Evolutionary conservation across 2,888 invertebrate species (phyloP).

Genomic region (Eumerus sabulonum): DNA sequence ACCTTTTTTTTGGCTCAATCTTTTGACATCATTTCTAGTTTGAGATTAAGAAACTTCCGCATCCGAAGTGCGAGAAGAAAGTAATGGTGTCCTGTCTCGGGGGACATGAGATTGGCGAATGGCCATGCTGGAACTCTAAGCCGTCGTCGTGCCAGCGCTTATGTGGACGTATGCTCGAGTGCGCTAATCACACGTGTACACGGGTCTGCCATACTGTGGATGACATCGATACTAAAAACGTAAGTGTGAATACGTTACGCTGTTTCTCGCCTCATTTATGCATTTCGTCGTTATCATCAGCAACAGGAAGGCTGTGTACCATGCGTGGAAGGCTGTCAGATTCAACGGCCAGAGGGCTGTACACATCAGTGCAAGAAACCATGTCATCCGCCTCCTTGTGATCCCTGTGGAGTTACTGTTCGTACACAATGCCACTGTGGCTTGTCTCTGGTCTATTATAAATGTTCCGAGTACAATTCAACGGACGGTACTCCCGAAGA

Average conservation of each 20-base stretch:
- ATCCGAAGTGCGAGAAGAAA: constrained; percentile 86
- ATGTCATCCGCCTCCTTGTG: constrained; percentile 88
- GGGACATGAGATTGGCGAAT: constrained; percentile 84
- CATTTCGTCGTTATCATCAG: constrained; percentile 69
- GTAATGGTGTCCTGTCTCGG: constrained; percentile 87
- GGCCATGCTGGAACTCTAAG: constrained; percentile 85
- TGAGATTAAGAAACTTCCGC: constrained; percentile 82
- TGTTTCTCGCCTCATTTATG: no score
- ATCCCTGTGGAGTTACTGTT: constrained; percentile 85
- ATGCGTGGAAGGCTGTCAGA: constrained; percentile 82
- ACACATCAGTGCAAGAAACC: constrained; percentile 85
- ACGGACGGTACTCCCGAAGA: constrained; percentile 79
- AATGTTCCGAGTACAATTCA: constrained; percentile 84
- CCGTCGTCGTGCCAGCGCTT: constrained; percentile 88
- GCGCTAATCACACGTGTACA: constrained; percentile 89
- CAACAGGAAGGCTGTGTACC: constrained; percentile 80
- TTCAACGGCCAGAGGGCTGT: constrained; percentile 87
- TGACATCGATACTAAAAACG: constrained; percentile 79
- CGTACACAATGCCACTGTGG: constrained; percentile 90
- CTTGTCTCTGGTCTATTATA: constrained; percentile 86
- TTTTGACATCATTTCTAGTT: constrained; percentile 73
- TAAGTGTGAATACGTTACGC: constrained; percentile 70
- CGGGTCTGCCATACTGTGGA: constrained; percentile 86
- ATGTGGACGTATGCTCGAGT: constrained; percentile 86
- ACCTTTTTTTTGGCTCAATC: not conserved